Conservation (phyloP, 2,797 vertebrate genomes). For the Danio tinwini region DNA sequence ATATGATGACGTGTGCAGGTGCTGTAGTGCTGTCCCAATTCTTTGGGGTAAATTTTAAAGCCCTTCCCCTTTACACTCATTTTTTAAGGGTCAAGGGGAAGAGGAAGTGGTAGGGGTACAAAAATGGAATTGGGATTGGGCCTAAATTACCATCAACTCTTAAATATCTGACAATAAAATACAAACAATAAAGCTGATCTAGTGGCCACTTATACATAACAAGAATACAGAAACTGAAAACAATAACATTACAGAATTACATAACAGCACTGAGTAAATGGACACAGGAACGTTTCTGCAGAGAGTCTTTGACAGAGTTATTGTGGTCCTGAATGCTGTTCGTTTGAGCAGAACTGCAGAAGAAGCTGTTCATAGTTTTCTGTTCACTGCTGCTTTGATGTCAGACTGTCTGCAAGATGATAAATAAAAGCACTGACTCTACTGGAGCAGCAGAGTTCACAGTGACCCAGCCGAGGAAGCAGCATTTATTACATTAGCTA, state of each 20-base stretch:
- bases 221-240: not conserved
- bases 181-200: not conserved
- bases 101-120: too few species aligned
- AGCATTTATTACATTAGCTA: not conserved
- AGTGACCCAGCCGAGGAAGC: not conserved
- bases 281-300: not conserved
- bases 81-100: too few species aligned
- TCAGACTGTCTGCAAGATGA: conserved; percentile 14
- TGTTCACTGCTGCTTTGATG: not conserved
- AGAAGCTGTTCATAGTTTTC: not conserved
- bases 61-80: too few species aligned
- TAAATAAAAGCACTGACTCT: conserved; percentile 21
- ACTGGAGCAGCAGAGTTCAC: conserved; percentile 16
- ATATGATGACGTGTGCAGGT: too few species aligned
- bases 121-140: too few species aligned
- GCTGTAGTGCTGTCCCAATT: too few species aligned
- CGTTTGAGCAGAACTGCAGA: conserved; percentile 17
- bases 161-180: not conserved
- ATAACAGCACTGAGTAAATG: not conserved
- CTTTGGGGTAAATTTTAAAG: too few species aligned
- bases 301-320: conserved; percentile 25
- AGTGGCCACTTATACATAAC: not conserved
- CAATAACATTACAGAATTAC: not conserved
- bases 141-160: too few species aligned
- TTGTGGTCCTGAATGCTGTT: conserved; percentile 4